Evolutionary conservation across 2,888 invertebrate species (phyloP).

Genomic region (Pterostichus niger): DNA sequence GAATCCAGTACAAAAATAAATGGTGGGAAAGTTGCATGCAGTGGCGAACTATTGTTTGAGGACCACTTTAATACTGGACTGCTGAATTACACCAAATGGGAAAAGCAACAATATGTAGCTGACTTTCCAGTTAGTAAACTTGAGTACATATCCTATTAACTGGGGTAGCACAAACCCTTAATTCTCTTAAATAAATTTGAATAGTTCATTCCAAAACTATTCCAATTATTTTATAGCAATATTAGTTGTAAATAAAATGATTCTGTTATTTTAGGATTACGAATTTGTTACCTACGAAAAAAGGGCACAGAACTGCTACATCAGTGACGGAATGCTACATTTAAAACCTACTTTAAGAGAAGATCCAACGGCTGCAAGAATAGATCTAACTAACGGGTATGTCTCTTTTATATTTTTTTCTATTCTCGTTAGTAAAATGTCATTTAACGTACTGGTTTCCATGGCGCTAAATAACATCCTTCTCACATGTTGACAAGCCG

Average conservation of each 20-base stretch:
- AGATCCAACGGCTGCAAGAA: background rate
- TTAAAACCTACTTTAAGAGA: slow-evolving; percentile 33
- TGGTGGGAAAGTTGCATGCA: slow-evolving; percentile 54
- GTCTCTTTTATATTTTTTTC: background rate
- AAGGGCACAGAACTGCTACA: slow-evolving; percentile 27
- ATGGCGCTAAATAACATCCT: too few relatives aligned
- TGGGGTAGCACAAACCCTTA: background rate
- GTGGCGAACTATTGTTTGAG: slow-evolving; percentile 61
- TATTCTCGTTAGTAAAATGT: too few relatives aligned
- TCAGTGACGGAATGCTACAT: slow-evolving; percentile 10
- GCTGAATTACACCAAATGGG: slow-evolving; percentile 60
- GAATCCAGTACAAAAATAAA: slow-evolving; percentile 28
- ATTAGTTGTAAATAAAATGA: too few relatives aligned
- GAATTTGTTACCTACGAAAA: slow-evolving; percentile 51
- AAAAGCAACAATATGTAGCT: slow-evolving; percentile 62
- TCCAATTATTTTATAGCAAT: too few relatives aligned
- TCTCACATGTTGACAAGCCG: too few relatives aligned
- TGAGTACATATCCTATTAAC: background rate
- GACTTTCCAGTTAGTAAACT: slow-evolving; percentile 63
- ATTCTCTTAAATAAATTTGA: background rate
- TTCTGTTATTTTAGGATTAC: slow-evolving; percentile 27
- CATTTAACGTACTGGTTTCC: too few relatives aligned
- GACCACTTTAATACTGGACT: slow-evolving; percentile 39
- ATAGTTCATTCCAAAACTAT: too few relatives aligned
- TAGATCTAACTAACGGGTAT: slow-evolving; percentile 47